Evolutionary conservation across 2,113 vertebrate genomes (phyloP), one percentile per base, ranked within the genome.

Genomic region (Cyanoderma ruficeps): DNA sequence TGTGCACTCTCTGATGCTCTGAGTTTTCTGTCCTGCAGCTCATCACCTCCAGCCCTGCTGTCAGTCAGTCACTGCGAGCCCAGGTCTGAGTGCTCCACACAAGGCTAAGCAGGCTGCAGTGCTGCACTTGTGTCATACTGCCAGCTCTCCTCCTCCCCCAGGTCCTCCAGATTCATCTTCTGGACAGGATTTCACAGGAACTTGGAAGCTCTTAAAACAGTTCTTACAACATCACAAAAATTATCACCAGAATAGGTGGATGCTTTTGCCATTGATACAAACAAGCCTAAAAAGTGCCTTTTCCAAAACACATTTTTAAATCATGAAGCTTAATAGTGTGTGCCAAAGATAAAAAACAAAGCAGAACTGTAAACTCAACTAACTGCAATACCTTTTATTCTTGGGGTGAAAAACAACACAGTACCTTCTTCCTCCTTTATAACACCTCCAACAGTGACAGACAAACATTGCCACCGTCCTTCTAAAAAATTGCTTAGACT

Each of bases 81-180:
- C 55, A 46, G 55, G 2, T 35, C 78, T 57, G 33, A 71, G 15
- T 39, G 53, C 11, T 16, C 6, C 27, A 11, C 5, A 4, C 35
- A 50, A 75, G 59, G 55, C 35, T 37, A 71, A 85, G 5, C 5
- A 0, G 11, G 24, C 37, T 47, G 41, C 81, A 61, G 53, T 22
- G 53, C 33, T 9, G 1, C 70, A 84, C 46, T 56, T 6, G 1
- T 7, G 6, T 1, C 4, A 53, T 16, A 50, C 10, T 1, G 1
- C 33, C 87, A 89, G 77, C 44, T 79, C 37, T 75, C 35, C 47
- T 81, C 35, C 64, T 50, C 6, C 55, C 14, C 17, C 1, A 5
- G 6, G 11, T 74, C 46, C 47, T 67, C 65, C 20, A 78, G 18
- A 63, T 81, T 75, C 18, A 83, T 67, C 72, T 78, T 61, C 50